Evolutionary conservation across 2,888 invertebrate species (phyloP), one percentile per base, ranked within the genome.

Genomic region (Leistus spinibarbis): DNA sequence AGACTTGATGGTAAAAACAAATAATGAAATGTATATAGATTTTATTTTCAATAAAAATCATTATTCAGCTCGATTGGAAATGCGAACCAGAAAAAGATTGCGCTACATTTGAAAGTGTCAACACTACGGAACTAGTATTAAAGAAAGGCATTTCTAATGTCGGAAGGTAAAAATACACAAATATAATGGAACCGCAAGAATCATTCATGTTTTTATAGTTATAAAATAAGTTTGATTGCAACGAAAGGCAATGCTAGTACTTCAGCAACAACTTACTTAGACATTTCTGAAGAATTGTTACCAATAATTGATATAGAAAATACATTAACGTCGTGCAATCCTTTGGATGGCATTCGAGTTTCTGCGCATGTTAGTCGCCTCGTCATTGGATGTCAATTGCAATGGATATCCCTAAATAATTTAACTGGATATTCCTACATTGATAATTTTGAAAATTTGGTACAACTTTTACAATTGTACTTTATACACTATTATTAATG

Each of bases 221-320:
- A 71, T 56, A 17, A 20, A 23, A 63, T 71, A 9, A 56, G 64
- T 16, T 20, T 71, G n/a, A 64, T 19, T 19, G 71, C 71, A 24
- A 71, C 22, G 16, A 71, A 71, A 71, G 71, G 64, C n/a, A 17
- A 20, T 4, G 53, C 16, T 7, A 23, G 7, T 54, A 16, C 24
- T 5, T 20, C 63, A 19, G 63, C 63, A 1, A 17, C 54, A 1
- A 71, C 22, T n/a, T 17, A 23, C 24, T 62, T 71, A 16, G 71
- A 71, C 3, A 54, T 71, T 5, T 19, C 24, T 71, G 64, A 71
- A 71, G 64, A 71, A 54, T 54, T 71, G 24, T 3, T 64, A 24
- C 71, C 71, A 16, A 22, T 71, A 13, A 71, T 71, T 54, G 71
- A 54, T 54, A 54, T 71, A 64, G 72, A 72, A 72, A 66, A 72